These are phyloP conservation scores for Neoaliturus tenellus DNA, from an alignment of 2,888 invertebrate species.

Conservation along the genomic window DNA sequence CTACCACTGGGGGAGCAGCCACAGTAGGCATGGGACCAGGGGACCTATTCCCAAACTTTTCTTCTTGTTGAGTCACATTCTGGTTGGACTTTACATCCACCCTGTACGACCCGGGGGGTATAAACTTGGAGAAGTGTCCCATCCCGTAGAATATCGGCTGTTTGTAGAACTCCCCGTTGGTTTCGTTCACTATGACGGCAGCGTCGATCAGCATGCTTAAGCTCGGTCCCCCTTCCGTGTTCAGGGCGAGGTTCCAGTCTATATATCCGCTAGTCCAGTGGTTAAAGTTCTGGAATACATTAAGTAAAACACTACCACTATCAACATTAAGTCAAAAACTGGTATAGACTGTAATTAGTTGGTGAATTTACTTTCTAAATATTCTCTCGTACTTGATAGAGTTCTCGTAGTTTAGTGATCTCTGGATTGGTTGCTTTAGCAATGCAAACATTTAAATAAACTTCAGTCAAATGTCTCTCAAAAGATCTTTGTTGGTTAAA, in stretches of 20 bases:
- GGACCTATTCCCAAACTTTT: too few relatives aligned
- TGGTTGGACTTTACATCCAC: background rate
- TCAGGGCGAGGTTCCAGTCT: constrained; percentile 92
- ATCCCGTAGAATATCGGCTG: constrained; percentile 14
- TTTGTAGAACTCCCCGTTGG: constrained; percentile 16
- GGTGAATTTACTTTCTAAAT: too few relatives aligned
- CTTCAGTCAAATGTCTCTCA: too few relatives aligned
- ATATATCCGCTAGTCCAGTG: constrained; percentile 89
- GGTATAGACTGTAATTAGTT: too few relatives aligned
- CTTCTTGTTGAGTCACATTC: background rate
- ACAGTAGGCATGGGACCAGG: background rate
- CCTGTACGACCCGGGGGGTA: background rate
- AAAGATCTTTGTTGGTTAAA: too few relatives aligned
- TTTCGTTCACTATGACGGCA: constrained; percentile 4
- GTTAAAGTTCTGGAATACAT: constrained; percentile 78
- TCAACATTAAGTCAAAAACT: too few relatives aligned
- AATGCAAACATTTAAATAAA: too few relatives aligned
- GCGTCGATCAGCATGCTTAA: constrained; percentile 77
- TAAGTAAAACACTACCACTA: too few relatives aligned
- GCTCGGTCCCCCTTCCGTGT: constrained; percentile 87
- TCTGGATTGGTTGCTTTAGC: too few relatives aligned
- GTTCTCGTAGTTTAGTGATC: too few relatives aligned
- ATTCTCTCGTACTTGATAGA: too few relatives aligned
- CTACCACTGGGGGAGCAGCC: background rate
- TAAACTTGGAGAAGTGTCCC: constrained; percentile 6